Conservation (phyloP, 1,140 invertebrate genomes). For the Anastrepha obliqua region DNA sequence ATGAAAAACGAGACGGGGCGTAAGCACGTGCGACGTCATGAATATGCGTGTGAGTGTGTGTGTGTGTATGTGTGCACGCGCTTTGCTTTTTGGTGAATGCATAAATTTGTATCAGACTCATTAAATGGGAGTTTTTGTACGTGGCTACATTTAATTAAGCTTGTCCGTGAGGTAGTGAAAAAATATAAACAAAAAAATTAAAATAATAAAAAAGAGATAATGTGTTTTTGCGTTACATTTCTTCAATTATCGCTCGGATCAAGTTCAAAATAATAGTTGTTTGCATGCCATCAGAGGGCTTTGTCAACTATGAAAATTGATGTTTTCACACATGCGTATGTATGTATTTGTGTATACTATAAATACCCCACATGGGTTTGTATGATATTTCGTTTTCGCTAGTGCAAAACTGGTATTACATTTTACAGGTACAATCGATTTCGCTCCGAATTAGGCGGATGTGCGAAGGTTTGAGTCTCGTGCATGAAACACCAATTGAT, state of each 20-base stretch:
- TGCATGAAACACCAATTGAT: too few relatives aligned
- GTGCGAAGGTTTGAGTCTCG: too few relatives aligned
- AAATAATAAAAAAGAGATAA: not conserved
- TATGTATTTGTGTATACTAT: too few relatives aligned
- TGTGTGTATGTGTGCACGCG: not conserved
- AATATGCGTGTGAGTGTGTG: not conserved
- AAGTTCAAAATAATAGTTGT: slow-evolving; percentile 37
- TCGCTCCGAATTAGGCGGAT: too few relatives aligned
- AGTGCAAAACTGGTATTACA: too few relatives aligned
- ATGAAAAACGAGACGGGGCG: not conserved
- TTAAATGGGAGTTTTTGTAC: slow-evolving; percentile 42
- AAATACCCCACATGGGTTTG: not conserved
- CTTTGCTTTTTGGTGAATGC: too few relatives aligned
- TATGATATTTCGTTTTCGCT: not conserved
- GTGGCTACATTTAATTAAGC: slow-evolving; percentile 27
- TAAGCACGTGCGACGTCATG: too few relatives aligned
- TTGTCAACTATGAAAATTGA: slow-evolving; percentile 11
- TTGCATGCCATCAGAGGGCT: slow-evolving; percentile 40
- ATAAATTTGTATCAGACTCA: not conserved
- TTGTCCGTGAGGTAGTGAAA: not conserved
- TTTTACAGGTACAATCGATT: too few relatives aligned
- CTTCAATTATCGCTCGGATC: slow-evolving; percentile 42
- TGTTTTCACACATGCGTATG: not conserved
- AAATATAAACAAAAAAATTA: not conserved
- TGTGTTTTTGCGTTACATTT: slow-evolving; percentile 1